Evolutionary conservation across 1,140 invertebrate species (phyloP).

Genomic region (Camponotus floridanus): DNA sequence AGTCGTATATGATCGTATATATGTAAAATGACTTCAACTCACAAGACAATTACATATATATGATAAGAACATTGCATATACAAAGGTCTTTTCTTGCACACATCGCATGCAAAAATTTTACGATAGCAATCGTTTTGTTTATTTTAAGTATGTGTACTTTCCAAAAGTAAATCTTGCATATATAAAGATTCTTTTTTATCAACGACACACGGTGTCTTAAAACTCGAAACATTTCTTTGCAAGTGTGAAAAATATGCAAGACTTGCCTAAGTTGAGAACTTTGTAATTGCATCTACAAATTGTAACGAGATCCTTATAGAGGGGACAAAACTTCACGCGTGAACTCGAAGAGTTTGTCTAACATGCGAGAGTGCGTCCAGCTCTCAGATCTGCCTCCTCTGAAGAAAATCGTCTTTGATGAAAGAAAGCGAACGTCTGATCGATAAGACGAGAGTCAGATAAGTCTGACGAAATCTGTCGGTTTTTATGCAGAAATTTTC

Average conservation of each 20-base stretch:
- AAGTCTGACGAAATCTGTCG: background rate
- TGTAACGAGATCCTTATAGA: background rate
- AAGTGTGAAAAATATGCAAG: slow-evolving; percentile 1
- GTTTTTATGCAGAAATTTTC: background rate
- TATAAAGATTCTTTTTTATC: background rate
- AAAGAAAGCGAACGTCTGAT: slow-evolving; percentile 3
- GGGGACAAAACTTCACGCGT: background rate
- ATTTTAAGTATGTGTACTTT: background rate
- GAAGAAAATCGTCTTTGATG: background rate
- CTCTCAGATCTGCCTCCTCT: background rate
- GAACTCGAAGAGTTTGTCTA: background rate
- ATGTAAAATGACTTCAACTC: background rate
- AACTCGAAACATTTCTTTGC: background rate
- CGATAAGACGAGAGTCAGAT: background rate
- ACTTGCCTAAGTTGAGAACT: background rate
- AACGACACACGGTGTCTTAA: background rate
- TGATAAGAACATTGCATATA: background rate
- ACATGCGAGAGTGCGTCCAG: background rate
- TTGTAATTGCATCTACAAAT: background rate
- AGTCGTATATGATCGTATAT: no score
- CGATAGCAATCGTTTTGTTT: background rate
- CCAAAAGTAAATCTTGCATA: background rate
- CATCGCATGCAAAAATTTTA: background rate
- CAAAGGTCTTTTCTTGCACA: background rate
- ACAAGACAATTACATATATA: no score